Evolutionary conservation across 23 tunicate genomes (phyloP), one percentile per base, ranked within the genome.

Genomic region (Ascidia mentula): DNA sequence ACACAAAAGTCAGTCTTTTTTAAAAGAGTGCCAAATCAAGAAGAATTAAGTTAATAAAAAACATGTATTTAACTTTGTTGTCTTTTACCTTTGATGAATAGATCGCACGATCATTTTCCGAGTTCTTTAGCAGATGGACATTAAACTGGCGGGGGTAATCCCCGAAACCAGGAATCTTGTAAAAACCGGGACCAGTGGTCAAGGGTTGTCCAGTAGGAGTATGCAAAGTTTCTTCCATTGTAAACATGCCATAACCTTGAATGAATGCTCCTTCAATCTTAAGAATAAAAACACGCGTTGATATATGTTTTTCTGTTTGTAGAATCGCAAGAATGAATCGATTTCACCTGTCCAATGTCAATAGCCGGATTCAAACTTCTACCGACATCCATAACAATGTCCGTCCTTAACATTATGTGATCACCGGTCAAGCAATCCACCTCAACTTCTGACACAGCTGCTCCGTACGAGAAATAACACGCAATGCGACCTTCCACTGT

Each of bases 401-500:
- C 98, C 36, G 91, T 82, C 45, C 79, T 59, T 37, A 85, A 34
- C 20, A 85, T 74, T 13, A 70, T 72, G 75, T 95, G 98, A 65
- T 95, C 91, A 18, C 98, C 98, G 37, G 98, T 95, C 61, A 95
- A 65, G 61, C 92, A 93, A 72, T 95, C 98, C 8, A 95, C 53
- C 73, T 95, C 98, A 12, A 95, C 98, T 79, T 84, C 84, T 28
- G 92, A 78, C 31, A 82, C 88, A 0, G 95, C 89, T 17, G 87
- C 88, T 2, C 95, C 98, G 61, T 61, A 89, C 0, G 91, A 60
- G 40, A 69, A 77, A 59, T 95, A 95, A 72, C 61, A 72, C 73
- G 73, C 79, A 40, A 82, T 69, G 12, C 72, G 76, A 2, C 93
- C 93, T 8, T 38, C 60, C 4, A 79, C 36, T 74, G 77, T 39